Percentiles rank a stretch among this genome's conserved stretches.
Evolutionary conservation across 1,140 invertebrate species (phyloP).

Genomic region (Protaetia brevitarsis): DNA sequence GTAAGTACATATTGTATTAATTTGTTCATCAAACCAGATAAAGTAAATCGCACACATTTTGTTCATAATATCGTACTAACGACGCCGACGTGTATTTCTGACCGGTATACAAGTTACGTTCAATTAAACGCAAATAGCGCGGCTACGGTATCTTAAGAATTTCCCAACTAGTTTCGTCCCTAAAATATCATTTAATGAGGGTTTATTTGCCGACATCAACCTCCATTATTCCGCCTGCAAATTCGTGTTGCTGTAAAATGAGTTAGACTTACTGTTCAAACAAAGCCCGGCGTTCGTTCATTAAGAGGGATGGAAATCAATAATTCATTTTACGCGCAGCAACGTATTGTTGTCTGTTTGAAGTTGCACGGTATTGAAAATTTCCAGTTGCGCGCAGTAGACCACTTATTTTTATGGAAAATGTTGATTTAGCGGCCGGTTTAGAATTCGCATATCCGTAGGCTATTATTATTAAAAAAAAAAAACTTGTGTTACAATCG

Average conservation of each 20-base stretch:
- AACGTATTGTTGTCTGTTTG: not conserved
- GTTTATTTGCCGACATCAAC: not conserved
- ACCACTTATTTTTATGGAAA: no score
- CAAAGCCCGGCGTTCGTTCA: not conserved
- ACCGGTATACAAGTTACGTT: not conserved
- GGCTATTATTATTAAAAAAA: no score
- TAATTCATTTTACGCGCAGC: not conserved
- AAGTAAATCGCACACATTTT: not conserved
- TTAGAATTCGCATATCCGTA: no score
- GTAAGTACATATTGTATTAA: not conserved
- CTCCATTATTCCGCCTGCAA: not conserved
- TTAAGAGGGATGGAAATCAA: not conserved
- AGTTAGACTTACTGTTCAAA: not conserved
- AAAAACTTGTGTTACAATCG: no score
- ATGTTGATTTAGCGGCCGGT: no score
- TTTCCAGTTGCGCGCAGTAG: not conserved
- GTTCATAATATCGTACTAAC: not conserved
- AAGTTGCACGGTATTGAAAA: not conserved
- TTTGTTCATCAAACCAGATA: not conserved
- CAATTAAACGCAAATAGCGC: not conserved
- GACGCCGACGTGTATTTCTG: not conserved
- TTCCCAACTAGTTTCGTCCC: not conserved
- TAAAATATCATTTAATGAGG: not conserved
- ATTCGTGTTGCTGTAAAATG: not conserved
- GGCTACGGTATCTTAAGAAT: not conserved